phyloP scores from a whole-genome alignment of 2,797 vertebrate genomes.

The Periophthalmus magnuspinnatus region DNA sequence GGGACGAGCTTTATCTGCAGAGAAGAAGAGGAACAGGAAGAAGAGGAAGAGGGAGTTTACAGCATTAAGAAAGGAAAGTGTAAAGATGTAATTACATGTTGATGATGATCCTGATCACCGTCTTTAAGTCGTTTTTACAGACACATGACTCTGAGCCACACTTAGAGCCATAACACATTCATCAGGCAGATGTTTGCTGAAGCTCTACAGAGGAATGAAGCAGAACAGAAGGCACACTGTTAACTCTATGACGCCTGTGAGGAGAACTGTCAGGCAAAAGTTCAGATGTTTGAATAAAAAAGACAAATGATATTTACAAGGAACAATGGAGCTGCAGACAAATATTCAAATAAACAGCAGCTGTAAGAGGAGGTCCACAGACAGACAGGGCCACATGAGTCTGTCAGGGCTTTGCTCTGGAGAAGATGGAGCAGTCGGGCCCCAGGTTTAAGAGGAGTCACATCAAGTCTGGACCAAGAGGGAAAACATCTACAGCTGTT shows the following conservation, averaged over 20 bases:
- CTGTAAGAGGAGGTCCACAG: neutral
- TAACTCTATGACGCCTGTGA: slow-evolving; percentile 20
- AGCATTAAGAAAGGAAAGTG: slow-evolving; percentile 83
- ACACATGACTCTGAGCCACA: slow-evolving; percentile 83
- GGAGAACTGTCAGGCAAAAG: neutral
- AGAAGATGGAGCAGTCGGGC: slow-evolving; percentile 48
- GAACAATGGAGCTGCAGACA: slow-evolving; percentile 19
- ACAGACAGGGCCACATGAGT: too few species aligned
- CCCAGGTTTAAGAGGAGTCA: slow-evolving; percentile 49
- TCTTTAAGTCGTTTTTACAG: slow-evolving; percentile 80
- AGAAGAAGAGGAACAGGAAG: slow-evolving; percentile 49
- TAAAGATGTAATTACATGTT: slow-evolving; percentile 80
- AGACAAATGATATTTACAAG: neutral
- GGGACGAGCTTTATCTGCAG: slow-evolving; percentile 59
- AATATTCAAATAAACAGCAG: neutral
- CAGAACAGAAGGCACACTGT: slow-evolving; percentile 47
- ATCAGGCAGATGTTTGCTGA: slow-evolving; percentile 81
- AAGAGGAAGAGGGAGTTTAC: slow-evolving; percentile 64
- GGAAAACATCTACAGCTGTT: neutral
- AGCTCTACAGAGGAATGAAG: slow-evolving; percentile 66
- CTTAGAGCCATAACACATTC: slow-evolving; percentile 80
- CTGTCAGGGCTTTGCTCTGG: slow-evolving; percentile 18
- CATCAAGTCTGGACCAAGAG: neutral
- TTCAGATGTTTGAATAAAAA: neutral
- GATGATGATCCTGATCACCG: slow-evolving; percentile 81